These are phyloP conservation scores for Dendrolimus kikuchii DNA, from an alignment of 1,140 invertebrate genomes.

Conservation along the genomic window DNA sequence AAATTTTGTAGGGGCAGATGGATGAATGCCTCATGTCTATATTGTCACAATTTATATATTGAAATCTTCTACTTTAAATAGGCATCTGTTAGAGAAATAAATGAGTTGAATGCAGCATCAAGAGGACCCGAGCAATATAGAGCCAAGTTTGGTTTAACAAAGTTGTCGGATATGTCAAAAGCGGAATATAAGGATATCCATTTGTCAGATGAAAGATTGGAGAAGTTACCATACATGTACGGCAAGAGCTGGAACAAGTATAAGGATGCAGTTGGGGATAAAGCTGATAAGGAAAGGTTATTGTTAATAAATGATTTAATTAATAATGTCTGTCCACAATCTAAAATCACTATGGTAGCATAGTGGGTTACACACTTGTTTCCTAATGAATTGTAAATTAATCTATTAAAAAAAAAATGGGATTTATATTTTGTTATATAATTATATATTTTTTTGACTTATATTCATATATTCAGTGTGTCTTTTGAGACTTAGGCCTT, in stretches of 20 bases:
- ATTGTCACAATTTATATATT: slow-evolving; percentile 9
- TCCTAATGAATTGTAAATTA: too few relatives aligned
- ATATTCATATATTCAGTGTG: too few relatives aligned
- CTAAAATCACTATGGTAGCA: too few relatives aligned
- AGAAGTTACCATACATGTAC: slow-evolving; percentile 18
- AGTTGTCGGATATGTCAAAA: slow-evolving; percentile 82
- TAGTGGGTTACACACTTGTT: too few relatives aligned
- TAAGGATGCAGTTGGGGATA: neutral
- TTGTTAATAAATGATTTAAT: too few relatives aligned
- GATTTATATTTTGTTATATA: too few relatives aligned
- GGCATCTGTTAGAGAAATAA: slow-evolving; percentile 76
- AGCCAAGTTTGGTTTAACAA: slow-evolving; percentile 81
- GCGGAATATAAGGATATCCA: slow-evolving; percentile 77
- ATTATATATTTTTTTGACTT: too few relatives aligned
- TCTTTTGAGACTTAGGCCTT: too few relatives aligned
- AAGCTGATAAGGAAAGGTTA: neutral
- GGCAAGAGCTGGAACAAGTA: slow-evolving; percentile 14
- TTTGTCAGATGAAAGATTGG: slow-evolving; percentile 57
- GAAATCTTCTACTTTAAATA: slow-evolving; percentile 33
- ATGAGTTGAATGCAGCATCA: slow-evolving; percentile 74
- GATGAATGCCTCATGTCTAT: too few relatives aligned
- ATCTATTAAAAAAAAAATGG: too few relatives aligned
- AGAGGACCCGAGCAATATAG: slow-evolving; percentile 64
- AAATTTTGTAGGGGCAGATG: too few relatives aligned
- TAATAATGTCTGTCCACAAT: too few relatives aligned